phyloP scores from a whole-genome alignment of 2,888 invertebrate species.

The Diplolepis rosae region DNA sequence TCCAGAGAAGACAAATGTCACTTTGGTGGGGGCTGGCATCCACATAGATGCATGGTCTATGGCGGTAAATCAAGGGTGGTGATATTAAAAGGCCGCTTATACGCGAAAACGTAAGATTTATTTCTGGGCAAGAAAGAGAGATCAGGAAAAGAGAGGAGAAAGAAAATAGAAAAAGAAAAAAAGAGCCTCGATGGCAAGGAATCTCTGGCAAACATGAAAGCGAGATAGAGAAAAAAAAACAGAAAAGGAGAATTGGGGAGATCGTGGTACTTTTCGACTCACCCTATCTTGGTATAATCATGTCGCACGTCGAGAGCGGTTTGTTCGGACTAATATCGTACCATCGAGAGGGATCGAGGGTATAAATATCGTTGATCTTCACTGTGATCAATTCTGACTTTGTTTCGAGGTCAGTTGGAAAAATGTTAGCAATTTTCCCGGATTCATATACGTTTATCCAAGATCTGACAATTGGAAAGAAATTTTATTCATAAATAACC shows the following conservation, averaged over 20 bases:
- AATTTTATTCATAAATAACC: too few species aligned
- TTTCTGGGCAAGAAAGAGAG: conserved; percentile 55
- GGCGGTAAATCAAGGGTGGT: conserved; percentile 71
- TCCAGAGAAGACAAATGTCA: conserved; percentile 63
- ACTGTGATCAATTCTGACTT: conserved; percentile 15
- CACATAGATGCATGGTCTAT: conserved; percentile 65
- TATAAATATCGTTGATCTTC: conserved; percentile 8
- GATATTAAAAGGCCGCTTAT: conserved; percentile 74
- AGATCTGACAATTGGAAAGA: too few species aligned
- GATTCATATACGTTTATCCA: too few species aligned
- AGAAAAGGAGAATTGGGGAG: conserved; percentile 43
- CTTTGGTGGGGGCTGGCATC: conserved; percentile 53
- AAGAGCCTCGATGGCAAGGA: conserved; percentile 28
- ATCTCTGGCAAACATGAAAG: conserved; percentile 48
- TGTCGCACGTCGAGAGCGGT: conserved; percentile 56
- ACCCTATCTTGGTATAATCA: conserved; percentile 59
- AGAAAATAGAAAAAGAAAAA: conserved; percentile 23
- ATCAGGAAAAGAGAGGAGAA: conserved; percentile 30
- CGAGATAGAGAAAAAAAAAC: conserved; percentile 43
- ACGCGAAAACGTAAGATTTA: conserved; percentile 72
- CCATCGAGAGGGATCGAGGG: conserved; percentile 27
- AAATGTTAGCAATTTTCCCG: not conserved
- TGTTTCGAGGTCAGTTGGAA: not conserved
- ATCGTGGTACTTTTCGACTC: conserved; percentile 45
- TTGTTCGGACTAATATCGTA: conserved; percentile 27